Conservation (phyloP, 30 jellyfish, hydroid and myxozoan genomes). For the Aurelia sp. region DNA sequence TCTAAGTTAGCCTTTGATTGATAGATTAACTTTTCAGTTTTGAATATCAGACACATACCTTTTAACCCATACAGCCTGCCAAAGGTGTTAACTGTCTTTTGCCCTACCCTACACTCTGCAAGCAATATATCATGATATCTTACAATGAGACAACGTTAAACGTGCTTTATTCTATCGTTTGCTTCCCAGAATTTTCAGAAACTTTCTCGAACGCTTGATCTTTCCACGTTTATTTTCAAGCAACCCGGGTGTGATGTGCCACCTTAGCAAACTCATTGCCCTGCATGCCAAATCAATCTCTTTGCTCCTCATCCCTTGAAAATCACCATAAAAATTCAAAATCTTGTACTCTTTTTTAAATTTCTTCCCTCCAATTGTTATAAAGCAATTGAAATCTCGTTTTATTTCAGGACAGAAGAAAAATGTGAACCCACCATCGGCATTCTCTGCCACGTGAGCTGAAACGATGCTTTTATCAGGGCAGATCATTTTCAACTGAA, state of each 20-base stretch:
- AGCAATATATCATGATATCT: no score
- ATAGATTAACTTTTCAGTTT: no score
- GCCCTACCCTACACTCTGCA: no score
- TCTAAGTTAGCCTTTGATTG: no score
- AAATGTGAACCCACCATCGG: slow-evolving; percentile 92
- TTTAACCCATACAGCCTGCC: no score
- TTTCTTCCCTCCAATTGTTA: slow-evolving; percentile 76
- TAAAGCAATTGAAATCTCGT: slow-evolving; percentile 82
- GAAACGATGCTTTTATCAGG: slow-evolving; percentile 96
- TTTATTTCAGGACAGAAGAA: slow-evolving; percentile 91
- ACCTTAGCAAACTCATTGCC: slow-evolving; percentile 90
- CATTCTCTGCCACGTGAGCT: slow-evolving; percentile 92
- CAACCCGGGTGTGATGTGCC: slow-evolving; percentile 99
- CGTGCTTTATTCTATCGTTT: not conserved
- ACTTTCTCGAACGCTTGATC: slow-evolving; percentile 54
- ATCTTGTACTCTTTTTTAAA: slow-evolving; percentile 79
- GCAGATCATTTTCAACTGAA: slow-evolving; percentile 77
- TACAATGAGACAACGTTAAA: no score
- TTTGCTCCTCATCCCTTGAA: slow-evolving; percentile 80
- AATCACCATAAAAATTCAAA: slow-evolving; percentile 85
- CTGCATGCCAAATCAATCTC: slow-evolving; percentile 96
- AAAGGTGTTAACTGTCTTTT: no score
- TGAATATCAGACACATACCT: no score
- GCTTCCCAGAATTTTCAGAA: slow-evolving; percentile 50
- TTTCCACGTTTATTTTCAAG: slow-evolving; percentile 79